These are phyloP conservation scores for Trichomycterus rosablanca DNA, from an alignment of 2,113 vertebrate genomes.

Conservation along the genomic window DNA sequence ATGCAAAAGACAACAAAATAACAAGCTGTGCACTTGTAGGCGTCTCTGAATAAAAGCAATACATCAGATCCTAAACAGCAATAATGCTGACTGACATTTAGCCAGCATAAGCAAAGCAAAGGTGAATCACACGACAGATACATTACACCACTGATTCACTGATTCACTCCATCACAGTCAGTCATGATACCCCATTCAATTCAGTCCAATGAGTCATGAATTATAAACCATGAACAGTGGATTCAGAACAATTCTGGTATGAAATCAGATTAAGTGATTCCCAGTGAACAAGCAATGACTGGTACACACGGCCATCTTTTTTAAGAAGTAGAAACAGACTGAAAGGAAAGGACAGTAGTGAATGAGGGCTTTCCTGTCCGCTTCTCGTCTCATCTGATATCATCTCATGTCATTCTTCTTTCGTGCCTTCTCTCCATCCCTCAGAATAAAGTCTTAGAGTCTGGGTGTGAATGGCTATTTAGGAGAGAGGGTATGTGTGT, in stretches of 20 bases:
- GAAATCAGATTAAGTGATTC: constrained; percentile 25
- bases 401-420: background rate
- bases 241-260: constrained; percentile 16
- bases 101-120: constrained; percentile 28
- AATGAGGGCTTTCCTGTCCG: constrained; percentile 14
- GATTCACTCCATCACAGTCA: constrained; percentile 31
- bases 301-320: constrained; percentile 18
- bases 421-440: constrained; percentile 28
- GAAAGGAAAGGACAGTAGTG: background rate
- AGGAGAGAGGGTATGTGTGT: constrained; percentile 28
- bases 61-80: constrained; percentile 20
- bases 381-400: constrained; percentile 28
- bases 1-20: constrained; percentile 16
- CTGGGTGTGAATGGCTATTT: constrained; percentile 32
- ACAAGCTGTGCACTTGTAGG: constrained; percentile 15
- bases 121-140: constrained; percentile 28
- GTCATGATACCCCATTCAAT: constrained; percentile 1
- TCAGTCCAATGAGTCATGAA: constrained; percentile 40
- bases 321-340: no score
- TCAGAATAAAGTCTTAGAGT: constrained; percentile 36
- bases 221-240: constrained; percentile 10
- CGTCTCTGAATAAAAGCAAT: constrained; percentile 17
- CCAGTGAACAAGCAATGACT: constrained; percentile 25
- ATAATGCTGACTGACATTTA: background rate
- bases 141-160: constrained; percentile 33